Percentiles rank a stretch among this genome's conserved stretches.
Conservation (phyloP, 2,113 vertebrate species). For the Fregata magnificens region DNA sequence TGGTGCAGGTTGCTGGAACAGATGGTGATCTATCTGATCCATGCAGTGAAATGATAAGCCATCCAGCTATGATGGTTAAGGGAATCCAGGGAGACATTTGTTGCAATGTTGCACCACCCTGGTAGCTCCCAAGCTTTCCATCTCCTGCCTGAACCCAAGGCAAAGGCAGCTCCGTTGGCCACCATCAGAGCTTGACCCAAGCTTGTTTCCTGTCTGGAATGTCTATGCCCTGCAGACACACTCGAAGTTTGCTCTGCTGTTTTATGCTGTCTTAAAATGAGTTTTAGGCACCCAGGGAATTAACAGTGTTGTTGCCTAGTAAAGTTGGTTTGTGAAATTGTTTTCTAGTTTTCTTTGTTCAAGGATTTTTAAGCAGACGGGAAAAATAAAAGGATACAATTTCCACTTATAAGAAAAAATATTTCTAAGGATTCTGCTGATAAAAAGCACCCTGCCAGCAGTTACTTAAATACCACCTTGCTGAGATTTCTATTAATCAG, state of each 20-base stretch:
- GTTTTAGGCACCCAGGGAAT: neutral
- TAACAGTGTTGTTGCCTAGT: neutral
- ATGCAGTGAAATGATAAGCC: neutral
- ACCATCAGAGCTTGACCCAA: neutral
- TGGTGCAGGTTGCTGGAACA: neutral
- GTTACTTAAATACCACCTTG: neutral
- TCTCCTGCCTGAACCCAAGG: neutral
- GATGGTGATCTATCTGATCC: neutral
- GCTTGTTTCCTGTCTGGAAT: neutral
- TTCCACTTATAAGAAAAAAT: neutral
- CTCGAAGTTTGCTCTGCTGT: neutral
- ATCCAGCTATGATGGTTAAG: rapidly evolving
- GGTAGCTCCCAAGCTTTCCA: neutral
- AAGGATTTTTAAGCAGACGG: neutral
- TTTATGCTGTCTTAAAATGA: neutral
- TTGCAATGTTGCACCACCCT: neutral
- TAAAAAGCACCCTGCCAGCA: neutral
- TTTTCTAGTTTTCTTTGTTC: neutral
- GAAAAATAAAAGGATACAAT: neutral
- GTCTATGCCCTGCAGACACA: neutral
- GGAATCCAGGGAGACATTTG: neutral
- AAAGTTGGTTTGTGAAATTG: neutral
- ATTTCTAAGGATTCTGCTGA: neutral
- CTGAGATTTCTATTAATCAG: neutral
- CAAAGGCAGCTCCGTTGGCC: neutral